Evolutionary conservation across 2,113 vertebrate species (phyloP), one percentile per base, ranked within the genome.

Genomic region (Suricata suricatta): DNA sequence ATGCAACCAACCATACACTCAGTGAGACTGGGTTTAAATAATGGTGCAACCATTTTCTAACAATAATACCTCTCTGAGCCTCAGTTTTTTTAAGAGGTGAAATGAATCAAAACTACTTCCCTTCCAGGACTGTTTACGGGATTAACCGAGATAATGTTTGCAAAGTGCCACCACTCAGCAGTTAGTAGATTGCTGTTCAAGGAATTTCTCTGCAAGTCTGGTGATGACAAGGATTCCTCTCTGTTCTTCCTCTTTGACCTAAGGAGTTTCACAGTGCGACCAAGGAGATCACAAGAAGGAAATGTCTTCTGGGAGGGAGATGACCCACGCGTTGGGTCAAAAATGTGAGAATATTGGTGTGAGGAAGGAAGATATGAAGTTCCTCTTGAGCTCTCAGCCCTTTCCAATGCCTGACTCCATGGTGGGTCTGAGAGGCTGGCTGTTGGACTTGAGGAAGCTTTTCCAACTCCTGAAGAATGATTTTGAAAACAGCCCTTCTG

Each of bases 401-500:
- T 33, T 60, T 92, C 63, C 66, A 60, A 87, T 93, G 21, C 81
- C 54, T 88, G 52, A n/a, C 29, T 88, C 17, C 1, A 14, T 35
- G 31, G 41, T 71, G 6, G 35, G 38, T 68, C 25, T 25, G 33
- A 76, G 38, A 72, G n/a, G 38, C 69, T 66, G n/a, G 83, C 64
- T 97, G 25, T 52, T 81, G 44, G 94, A 77, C 17, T 72, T 33
- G 31, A 96, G 77, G 88, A 97, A 97, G 27, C 35, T 33, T 79
- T 96, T 97, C 77, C 88, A 57, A 29, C 97, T 82, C 86, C 95
- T 96, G 47, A 27, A 82, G 68, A 95, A 97, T 92, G 97, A 98
- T 98, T 98, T 98, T 90, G 97, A 98, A 98, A 98, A 96, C 98
- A 98, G 87, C 19, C 92, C 89, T 98, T 44, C 96, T 98, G 98